Percentiles rank a stretch among this genome's conserved stretches.
Conservation (phyloP, 2,888 invertebrate species). For the Strigamia crassipes region DNA sequence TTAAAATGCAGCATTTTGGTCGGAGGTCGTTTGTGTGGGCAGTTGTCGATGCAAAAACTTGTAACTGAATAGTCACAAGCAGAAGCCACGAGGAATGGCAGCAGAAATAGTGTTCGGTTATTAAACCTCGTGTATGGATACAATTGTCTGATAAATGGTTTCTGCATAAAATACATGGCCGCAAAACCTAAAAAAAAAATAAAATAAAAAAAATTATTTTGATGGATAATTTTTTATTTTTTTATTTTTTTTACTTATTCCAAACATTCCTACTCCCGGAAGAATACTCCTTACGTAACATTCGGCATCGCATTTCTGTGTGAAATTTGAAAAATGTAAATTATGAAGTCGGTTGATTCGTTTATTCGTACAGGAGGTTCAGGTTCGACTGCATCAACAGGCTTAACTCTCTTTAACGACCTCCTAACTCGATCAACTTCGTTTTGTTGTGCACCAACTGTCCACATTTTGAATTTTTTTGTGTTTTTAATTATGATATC, state of each 20-base stretch:
- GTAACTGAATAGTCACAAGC: not conserved
- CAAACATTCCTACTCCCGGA: not conserved
- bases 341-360: not conserved
- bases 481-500: too few relatives aligned
- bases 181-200: not conserved
- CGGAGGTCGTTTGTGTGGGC: not conserved
- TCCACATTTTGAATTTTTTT: too few relatives aligned
- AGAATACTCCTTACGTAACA: not conserved
- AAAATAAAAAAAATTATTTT: not conserved
- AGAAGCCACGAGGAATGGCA: not conserved
- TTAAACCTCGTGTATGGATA: not conserved
- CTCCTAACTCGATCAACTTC: too few relatives aligned
- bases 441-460: too few relatives aligned
- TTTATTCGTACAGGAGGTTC: not conserved
- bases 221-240: too few relatives aligned
- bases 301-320: not conserved
- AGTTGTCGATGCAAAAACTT: not conserved
- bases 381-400: not conserved
- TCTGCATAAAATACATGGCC: not conserved
- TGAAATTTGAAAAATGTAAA: not conserved
- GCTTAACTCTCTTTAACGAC: not conserved
- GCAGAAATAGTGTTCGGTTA: not conserved
- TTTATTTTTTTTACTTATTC: constrained; percentile 15
- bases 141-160: not conserved
- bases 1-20: not conserved